These are phyloP conservation scores for Silurus asotus DNA, from an alignment of 2,113 vertebrate genomes.

Conservation along the genomic window DNA sequence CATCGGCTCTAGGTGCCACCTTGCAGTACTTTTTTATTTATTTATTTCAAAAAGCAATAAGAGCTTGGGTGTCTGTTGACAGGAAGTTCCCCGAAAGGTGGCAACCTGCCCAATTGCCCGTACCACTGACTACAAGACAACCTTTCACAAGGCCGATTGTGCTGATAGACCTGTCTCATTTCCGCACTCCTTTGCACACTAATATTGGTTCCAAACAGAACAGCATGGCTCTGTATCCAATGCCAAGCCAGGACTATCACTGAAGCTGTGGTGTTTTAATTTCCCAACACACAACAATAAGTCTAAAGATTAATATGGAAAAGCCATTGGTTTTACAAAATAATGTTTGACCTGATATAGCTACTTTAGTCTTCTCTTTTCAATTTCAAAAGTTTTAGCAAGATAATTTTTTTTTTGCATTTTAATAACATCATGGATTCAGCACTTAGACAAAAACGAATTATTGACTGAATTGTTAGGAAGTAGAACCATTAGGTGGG, in stretches of 20 bases:
- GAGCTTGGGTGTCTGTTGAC: background rate
- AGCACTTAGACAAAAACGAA: background rate
- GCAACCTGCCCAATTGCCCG: background rate
- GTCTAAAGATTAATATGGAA: background rate
- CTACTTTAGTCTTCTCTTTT: background rate
- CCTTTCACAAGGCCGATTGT: background rate
- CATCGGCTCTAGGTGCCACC: background rate
- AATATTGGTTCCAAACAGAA: background rate
- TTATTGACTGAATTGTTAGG: background rate
- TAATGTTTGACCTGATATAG: background rate
- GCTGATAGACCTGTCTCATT: background rate
- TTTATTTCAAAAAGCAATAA: background rate
- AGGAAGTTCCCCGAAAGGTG: background rate
- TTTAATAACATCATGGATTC: background rate
- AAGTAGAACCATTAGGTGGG: background rate
- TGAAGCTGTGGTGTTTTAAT: too few relatives aligned
- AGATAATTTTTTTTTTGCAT: background rate
- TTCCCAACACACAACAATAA: background rate
- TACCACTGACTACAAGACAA: background rate
- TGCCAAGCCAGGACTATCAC: background rate
- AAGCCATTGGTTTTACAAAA: background rate
- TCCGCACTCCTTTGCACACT: background rate
- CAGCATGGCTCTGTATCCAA: background rate
- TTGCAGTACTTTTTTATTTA: background rate
- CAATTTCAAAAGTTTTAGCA: background rate